These are phyloP conservation scores for Drosophila pseudoobscura DNA, from an alignment of 1,140 invertebrate species.

Conservation along the genomic window DNA sequence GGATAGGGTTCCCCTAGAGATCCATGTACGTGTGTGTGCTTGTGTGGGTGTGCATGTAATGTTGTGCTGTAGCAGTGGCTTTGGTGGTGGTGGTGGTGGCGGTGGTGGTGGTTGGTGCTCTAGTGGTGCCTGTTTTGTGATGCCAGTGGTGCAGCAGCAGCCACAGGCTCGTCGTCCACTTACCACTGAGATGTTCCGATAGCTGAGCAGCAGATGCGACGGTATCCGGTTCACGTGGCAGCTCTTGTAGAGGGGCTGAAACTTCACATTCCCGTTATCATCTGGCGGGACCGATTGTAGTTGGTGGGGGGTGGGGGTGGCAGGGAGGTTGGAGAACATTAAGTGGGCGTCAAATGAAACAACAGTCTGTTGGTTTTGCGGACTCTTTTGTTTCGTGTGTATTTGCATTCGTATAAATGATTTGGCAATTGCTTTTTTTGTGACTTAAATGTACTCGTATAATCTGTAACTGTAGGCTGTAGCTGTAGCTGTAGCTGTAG, in stretches of 20 bases:
- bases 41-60: constrained; percentile 44
- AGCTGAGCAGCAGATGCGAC: constrained; percentile 84
- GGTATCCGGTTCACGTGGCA: constrained; percentile 85
- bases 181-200: constrained; percentile 85
- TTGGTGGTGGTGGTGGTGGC: constrained; percentile 34
- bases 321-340: neutral
- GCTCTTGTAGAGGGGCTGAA: constrained; percentile 86
- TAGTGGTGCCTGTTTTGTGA: neutral
- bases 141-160: constrained; percentile 26
- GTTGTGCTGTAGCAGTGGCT: constrained; percentile 21
- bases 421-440: constrained; percentile 47
- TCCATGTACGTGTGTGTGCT: constrained; percentile 29
- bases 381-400: constrained; percentile 60
- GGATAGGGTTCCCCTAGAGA: constrained; percentile 25
- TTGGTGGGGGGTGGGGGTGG: neutral
- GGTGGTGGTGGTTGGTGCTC: neutral
- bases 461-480: constrained; percentile 28
- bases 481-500: constrained; percentile 13
- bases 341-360: constrained; percentile 47
- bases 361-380: constrained; percentile 42
- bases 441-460: constrained; percentile 34
- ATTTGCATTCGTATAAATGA: constrained; percentile 55
- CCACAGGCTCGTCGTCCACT: constrained; percentile 56
- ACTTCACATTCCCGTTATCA: constrained; percentile 83
- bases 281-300: constrained; percentile 51